phyloP scores from a whole-genome alignment of 2,113 vertebrate species.

The Petrocephalus zakoni region DNA sequence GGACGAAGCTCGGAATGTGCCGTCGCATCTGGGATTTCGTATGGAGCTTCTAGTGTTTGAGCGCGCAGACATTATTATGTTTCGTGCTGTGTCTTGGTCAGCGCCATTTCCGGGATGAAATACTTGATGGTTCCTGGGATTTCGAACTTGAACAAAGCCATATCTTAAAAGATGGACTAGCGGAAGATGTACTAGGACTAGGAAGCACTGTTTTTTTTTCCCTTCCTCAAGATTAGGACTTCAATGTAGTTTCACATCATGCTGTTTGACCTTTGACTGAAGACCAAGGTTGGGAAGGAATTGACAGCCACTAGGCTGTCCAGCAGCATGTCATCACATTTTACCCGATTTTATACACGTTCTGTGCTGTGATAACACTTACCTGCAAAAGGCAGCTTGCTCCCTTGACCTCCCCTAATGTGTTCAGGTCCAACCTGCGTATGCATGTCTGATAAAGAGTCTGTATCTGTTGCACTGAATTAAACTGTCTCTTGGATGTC shows the following conservation, averaged over 20 bases:
- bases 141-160: not conserved
- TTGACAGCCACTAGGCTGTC: not conserved
- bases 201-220: not conserved
- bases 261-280: not conserved
- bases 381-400: not conserved
- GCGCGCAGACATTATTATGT: not conserved
- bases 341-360: not conserved
- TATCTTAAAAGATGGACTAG: not conserved
- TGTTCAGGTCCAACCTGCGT: not conserved
- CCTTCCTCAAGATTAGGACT: not conserved
- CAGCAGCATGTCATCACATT: not conserved
- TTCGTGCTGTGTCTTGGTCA: not conserved
- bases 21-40: no score
- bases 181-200: not conserved
- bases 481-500: not conserved
- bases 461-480: conserved; percentile 14
- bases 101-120: not conserved
- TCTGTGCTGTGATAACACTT: not conserved
- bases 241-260: not conserved
- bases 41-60: not conserved
- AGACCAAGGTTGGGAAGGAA: not conserved
- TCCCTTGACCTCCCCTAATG: not conserved
- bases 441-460: conserved; percentile 17
- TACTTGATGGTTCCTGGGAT: not conserved
- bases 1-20: not conserved